Conservation (phyloP, 1,140 invertebrate genomes). For the Antheraea pernyi region DNA sequence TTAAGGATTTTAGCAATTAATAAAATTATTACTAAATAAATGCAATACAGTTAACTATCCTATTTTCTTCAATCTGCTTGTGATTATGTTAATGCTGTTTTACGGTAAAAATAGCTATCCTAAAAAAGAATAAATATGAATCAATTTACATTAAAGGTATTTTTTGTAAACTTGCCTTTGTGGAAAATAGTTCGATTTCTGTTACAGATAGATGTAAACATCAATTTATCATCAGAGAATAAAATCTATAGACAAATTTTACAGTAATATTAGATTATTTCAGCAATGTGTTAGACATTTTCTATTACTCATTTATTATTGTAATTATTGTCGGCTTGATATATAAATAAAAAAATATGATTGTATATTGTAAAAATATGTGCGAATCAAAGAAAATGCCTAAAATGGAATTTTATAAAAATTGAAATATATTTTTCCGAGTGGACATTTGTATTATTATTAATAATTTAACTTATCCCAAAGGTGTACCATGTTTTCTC, state of each 20-base stretch:
- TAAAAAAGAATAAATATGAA: not conserved
- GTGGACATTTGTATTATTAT: slow-evolving; percentile 66
- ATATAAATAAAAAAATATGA: slow-evolving; percentile 21
- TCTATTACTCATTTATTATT: slow-evolving; percentile 18
- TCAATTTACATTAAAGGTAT: too few relatives aligned
- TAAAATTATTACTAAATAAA: not conserved
- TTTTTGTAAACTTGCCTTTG: too few relatives aligned
- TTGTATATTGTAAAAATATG: slow-evolving; percentile 68
- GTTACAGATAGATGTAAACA: not conserved
- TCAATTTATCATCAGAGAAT: not conserved
- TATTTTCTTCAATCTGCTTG: not conserved
- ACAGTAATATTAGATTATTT: not conserved
- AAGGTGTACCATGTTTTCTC: too few relatives aligned
- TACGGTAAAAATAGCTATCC: not conserved
- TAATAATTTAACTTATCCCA: slow-evolving; percentile 12
- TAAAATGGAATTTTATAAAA: slow-evolving; percentile 78
- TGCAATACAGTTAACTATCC: not conserved
- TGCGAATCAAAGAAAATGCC: slow-evolving; percentile 66
- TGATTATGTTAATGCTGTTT: not conserved
- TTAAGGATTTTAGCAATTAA: not conserved
- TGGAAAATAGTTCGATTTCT: not conserved
- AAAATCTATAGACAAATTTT: not conserved
- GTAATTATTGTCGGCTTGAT: slow-evolving; percentile 31
- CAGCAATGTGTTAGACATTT: not conserved
- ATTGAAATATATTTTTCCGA: slow-evolving; percentile 77